phyloP scores from a whole-genome alignment of 2,113 vertebrate species.

The Coturnix japonica region DNA sequence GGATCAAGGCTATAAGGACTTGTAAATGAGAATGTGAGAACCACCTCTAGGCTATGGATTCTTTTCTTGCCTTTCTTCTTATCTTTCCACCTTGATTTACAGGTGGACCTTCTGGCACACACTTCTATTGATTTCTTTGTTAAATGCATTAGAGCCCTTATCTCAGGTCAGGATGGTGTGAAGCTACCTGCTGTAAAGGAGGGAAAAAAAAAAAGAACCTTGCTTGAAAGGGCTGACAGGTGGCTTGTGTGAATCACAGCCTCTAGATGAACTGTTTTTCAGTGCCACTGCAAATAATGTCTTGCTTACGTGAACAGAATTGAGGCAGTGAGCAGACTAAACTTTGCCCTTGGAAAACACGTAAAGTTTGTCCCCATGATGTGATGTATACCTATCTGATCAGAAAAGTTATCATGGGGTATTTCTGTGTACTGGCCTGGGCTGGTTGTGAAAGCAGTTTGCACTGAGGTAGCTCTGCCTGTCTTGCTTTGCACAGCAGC shows the following conservation, averaged over 20 bases:
- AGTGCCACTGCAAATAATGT: neutral
- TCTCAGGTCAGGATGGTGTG: neutral
- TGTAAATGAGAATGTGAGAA: neutral
- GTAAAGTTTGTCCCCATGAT: neutral
- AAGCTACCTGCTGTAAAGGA: neutral
- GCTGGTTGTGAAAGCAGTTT: neutral
- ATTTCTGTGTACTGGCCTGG: neutral
- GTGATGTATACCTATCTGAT: neutral
- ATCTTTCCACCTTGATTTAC: neutral
- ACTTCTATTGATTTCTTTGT: neutral
- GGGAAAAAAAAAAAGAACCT: neutral
- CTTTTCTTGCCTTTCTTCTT: neutral
- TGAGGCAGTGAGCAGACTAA: neutral
- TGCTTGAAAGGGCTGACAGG: neutral
- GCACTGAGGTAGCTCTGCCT: neutral
- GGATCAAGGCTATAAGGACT: constrained; percentile 28
- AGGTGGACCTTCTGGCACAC: neutral
- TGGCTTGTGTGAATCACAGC: neutral
- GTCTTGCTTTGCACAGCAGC: neutral
- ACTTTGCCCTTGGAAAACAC: neutral
- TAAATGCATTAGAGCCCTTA: neutral
- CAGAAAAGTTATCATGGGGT: neutral
- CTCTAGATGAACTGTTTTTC: neutral
- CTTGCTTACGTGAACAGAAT: neutral
- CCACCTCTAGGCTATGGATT: neutral